These are phyloP conservation scores for Hippocampus abdominalis DNA, from an alignment of 2,113 vertebrate genomes.

Conservation along the genomic window DNA sequence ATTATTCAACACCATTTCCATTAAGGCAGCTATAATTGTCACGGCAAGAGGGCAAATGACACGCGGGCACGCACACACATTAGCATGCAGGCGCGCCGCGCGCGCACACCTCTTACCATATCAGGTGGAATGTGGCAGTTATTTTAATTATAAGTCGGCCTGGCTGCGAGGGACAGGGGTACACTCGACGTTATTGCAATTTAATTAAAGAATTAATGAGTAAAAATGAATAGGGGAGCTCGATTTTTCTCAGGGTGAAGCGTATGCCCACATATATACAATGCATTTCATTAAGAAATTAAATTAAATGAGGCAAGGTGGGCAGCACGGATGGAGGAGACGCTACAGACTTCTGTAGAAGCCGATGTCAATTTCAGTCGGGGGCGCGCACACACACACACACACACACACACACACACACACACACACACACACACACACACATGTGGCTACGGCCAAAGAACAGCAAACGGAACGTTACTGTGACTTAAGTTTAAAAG, in stretches of 20 bases:
- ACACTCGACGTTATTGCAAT: constrained; percentile 37
- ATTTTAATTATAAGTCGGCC: constrained; percentile 48
- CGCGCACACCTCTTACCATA: constrained; percentile 18
- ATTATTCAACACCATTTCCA: constrained; percentile 44
- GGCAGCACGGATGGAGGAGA: not conserved
- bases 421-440: too few species aligned
- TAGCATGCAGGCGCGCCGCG: not conserved
- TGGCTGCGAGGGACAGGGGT: constrained; percentile 24
- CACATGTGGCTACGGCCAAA: not conserved
- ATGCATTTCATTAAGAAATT: not conserved
- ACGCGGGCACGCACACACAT: constrained; percentile 4
- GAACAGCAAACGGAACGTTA: not conserved
- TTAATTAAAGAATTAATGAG: constrained; percentile 53
- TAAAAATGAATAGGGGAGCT: constrained; percentile 41
- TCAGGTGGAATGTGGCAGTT: constrained; percentile 36
- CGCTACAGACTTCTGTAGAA: not conserved
- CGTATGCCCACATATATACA: constrained; percentile 10
- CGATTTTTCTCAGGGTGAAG: constrained; percentile 35
- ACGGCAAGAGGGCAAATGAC: constrained; percentile 20
- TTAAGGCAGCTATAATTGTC: constrained; percentile 40
- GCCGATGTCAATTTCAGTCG: not conserved
- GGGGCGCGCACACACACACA: too few species aligned
- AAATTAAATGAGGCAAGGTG: not conserved
- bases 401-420: too few species aligned
- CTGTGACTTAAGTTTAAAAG: not conserved